Evolutionary conservation across 2,113 vertebrate genomes (phyloP).

Genomic region (Notarius lentiginosus): DNA sequence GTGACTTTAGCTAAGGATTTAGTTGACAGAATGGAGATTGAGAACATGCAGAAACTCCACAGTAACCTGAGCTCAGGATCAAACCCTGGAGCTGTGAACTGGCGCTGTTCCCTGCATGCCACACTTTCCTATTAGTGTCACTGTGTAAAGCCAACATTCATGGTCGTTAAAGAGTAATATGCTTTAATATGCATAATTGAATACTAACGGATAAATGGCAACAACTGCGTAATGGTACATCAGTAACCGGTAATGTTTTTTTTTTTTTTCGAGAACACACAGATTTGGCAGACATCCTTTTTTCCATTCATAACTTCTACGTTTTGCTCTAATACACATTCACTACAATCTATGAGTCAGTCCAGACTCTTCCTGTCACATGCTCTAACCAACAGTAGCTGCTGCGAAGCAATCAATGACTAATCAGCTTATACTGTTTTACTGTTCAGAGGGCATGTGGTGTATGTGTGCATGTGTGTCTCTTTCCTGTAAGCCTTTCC

Average conservation of each 20-base stretch:
- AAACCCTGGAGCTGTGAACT: background rate
- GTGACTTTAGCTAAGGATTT: too few relatives aligned
- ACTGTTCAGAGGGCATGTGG: constrained; percentile 30
- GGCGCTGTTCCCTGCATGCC: background rate
- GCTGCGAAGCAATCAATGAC: constrained; percentile 36
- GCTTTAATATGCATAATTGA: background rate
- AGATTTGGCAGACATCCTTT: background rate
- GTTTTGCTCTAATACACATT: background rate
- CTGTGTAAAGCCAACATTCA: background rate
- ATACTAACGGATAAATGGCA: background rate
- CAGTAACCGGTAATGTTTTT: background rate
- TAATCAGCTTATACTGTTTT: constrained; percentile 38
- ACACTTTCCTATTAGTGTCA: background rate
- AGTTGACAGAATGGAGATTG: background rate
- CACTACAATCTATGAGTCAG: background rate
- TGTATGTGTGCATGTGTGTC: constrained; percentile 27
- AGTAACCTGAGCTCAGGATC: background rate
- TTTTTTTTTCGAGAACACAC: background rate
- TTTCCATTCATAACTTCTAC: background rate
- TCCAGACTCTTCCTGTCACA: constrained; percentile 3
- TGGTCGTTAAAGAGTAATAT: background rate
- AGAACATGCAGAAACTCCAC: background rate
- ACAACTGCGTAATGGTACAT: background rate
- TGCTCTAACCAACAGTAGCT: constrained; percentile 19
- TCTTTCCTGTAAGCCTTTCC: constrained; percentile 66